phyloP scores from a whole-genome alignment of 2,888 invertebrate genomes.

The Melipona beecheii region DNA sequence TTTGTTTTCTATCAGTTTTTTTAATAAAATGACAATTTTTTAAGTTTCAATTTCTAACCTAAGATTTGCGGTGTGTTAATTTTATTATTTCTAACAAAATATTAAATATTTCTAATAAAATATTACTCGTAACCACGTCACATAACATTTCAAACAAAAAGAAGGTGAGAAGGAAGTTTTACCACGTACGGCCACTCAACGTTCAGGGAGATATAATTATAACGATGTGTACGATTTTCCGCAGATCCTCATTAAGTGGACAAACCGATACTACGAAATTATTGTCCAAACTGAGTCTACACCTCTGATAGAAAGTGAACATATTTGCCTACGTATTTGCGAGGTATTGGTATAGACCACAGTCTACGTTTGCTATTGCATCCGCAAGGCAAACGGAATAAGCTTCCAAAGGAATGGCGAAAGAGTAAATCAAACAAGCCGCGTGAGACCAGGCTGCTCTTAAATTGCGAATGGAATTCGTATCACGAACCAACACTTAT shows the following conservation, averaged over 20 bases:
- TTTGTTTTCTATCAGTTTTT: too few relatives aligned
- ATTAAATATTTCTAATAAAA: too few relatives aligned
- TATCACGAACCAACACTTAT: background rate
- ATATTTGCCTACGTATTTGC: conserved; percentile 48
- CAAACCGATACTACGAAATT: conserved; percentile 3
- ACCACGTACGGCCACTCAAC: background rate
- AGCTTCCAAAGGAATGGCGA: conserved; percentile 9
- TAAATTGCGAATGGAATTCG: conserved; percentile 12
- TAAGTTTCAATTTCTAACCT: too few relatives aligned
- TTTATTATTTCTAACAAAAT: too few relatives aligned
- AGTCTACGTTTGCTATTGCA: conserved; percentile 29
- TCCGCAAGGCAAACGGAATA: conserved; percentile 36
- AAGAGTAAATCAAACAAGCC: conserved; percentile 33
- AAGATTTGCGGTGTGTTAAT: too few relatives aligned
- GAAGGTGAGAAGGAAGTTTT: background rate
- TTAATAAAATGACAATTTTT: too few relatives aligned
- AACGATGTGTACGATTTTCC: background rate
- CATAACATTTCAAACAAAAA: too few relatives aligned
- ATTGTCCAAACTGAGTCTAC: conserved; percentile 16
- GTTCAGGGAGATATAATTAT: background rate
- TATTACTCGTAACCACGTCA: too few relatives aligned
- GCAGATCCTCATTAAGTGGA: background rate
- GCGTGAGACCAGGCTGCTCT: conserved; percentile 8
- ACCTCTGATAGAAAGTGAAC: conserved; percentile 27
- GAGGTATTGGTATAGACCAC: conserved; percentile 46